Base-by-base conservation (phyloP, 1,140 invertebrate species). In the Hypothenemus hampei region DNA sequence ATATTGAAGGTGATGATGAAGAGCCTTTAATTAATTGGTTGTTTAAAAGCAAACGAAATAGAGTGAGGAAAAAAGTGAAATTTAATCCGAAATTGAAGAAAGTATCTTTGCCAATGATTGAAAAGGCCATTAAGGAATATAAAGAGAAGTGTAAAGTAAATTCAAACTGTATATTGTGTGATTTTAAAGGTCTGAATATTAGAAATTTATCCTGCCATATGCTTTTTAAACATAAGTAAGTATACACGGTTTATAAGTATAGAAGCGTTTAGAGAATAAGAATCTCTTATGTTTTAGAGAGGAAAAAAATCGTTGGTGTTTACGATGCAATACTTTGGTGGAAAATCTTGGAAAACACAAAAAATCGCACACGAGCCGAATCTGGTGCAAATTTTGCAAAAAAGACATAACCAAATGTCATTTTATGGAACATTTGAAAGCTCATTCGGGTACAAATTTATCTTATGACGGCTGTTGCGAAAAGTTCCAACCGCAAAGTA, bases 361-460 rank as follows among this genome's bases (percentile, higher is more conserved):
- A 23, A 49, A 55, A 48, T 48, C 37, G 6, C 53, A 60, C 24
- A 50, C 18, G 1, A 47, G 40, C 21, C 23, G 48, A 11, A 35
- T 39, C 16, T 51, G 26, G 40, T 60, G 58, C 29, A 45, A 33
- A 26, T 60, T 60, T 23, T 60, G 58, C 22, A 40, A 45, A 13
- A 60, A 57, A 40, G 39, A 31, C 19, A 24, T 60, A 23, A 46
- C 53, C 24, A 40, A 49, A 16, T 53, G 45, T 22, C 49, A 60
- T 35, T 60, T 43, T 46, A 35, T 60, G 51, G 58, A 60, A 19
- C 58, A 60, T 52, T 57, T 60, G 26, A 57, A 51, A 43, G 19
- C 4, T 15, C 58, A 60, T 23, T 45, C 58, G 35, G 54, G 58
- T 53, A 31, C n/a, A 36, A 51, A 11, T 23, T 35, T 51, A 37